Base-by-base conservation (phyloP, 2,797 vertebrate genomes). In the Coilia nasus region DNA sequence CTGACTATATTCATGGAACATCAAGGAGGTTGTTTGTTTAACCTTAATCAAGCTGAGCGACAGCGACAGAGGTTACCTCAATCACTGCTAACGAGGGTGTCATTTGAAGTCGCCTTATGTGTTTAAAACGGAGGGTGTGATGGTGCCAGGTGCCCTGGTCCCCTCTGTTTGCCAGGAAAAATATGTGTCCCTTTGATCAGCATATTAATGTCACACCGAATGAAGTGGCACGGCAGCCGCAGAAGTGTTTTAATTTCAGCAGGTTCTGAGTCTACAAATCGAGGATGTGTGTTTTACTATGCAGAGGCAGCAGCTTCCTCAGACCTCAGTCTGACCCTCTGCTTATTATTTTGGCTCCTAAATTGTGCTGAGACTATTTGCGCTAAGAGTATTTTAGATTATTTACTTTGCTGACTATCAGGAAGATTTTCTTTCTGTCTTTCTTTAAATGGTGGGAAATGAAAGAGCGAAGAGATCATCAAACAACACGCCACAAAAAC, bases 171-270 rank as follows among this genome's bases (percentile, higher is more conserved):
- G 93, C 91, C 88, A 81, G 91, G 83, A 90, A 94, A 94, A 93
- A n/a, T n/a, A n/a, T n/a, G 92, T 91, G 90, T 88, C 87, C 90
- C 91, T 94, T 93, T 93, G 91, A 94, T 94, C 93, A 93, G 93
- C 93, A 94, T 94, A 94, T 94, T 94, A 94, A 94, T 94, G 91
- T 84, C 64, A 87, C 35, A 84, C 90, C 90, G 92, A 91, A 89
- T 86, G 91, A 93, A 93, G 93, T 89, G 92, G 93, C 91, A 90
- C 89, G 85, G 90, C 92, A 92, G 93, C 93, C 92, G 92, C 35
- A 17, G 92, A 94, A 94, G 93, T 92, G 91, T 88, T 92, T 94
- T 92, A 92, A 94, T 93, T 91, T 92, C 92, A 93, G 93, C 90
- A 94, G 94, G 93, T 94, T 93, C 31, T 5, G 57, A 19, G 57